Percentiles rank a stretch among this genome's conserved stretches.
Conservation (phyloP, 2,888 invertebrate species). For the Mycalesis mineus region DNA sequence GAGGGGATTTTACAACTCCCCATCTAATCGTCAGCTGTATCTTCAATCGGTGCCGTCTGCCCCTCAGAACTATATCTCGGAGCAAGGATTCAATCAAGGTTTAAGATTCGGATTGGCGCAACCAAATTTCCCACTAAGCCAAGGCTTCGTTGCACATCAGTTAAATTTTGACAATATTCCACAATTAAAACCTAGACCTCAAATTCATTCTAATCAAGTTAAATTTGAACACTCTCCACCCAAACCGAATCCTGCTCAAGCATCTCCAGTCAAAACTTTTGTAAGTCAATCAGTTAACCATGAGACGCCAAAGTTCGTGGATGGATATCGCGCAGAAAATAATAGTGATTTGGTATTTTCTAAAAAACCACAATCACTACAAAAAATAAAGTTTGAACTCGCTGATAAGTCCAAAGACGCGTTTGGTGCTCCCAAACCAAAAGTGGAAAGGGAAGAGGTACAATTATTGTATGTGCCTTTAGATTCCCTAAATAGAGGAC, state of each 20-base stretch:
- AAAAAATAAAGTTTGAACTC: conserved; percentile 62
- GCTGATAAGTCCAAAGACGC: conserved; percentile 51
- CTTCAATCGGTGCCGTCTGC: conserved; percentile 68
- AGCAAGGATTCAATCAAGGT: conserved; percentile 66
- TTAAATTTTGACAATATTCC: conserved; percentile 54
- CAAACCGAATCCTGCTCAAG: conserved; percentile 37
- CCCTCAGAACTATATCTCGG: conserved; percentile 64
- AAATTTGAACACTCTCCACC: conserved; percentile 49
- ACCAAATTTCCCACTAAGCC: conserved; percentile 60
- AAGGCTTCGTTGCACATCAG: conserved; percentile 62
- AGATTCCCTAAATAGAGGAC: conserved; percentile 81
- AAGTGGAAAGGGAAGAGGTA: conserved; percentile 80
- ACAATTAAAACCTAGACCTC: conserved; percentile 46
- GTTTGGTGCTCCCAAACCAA: conserved; percentile 42
- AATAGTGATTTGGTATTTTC: conserved; percentile 40
- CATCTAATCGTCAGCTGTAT: conserved; percentile 59
- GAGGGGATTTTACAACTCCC: conserved; percentile 53
- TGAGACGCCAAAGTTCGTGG: conserved; percentile 60
- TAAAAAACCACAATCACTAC: conserved; percentile 57
- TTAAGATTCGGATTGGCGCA: conserved; percentile 64
- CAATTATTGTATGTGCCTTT: conserved; percentile 90
- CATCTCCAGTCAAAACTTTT: conserved; percentile 51
- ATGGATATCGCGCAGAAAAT: conserved; percentile 66
- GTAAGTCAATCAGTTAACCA: conserved; percentile 42
- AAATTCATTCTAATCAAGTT: conserved; percentile 42